These are phyloP conservation scores for Gasteruption jaculator DNA, from an alignment of 2,888 invertebrate genomes.

Conservation along the genomic window DNA sequence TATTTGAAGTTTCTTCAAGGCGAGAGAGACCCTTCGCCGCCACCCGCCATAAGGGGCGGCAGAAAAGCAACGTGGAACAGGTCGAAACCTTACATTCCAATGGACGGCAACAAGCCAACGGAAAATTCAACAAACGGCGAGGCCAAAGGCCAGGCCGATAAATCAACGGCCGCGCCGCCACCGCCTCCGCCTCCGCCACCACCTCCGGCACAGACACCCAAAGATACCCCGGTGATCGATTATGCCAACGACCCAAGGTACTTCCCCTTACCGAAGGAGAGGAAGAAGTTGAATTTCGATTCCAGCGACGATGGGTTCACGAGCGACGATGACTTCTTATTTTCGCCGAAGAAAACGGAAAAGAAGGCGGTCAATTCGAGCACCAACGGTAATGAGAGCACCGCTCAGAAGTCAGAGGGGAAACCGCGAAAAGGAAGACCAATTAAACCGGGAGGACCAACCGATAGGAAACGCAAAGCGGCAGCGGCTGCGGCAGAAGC, in stretches of 20 bases:
- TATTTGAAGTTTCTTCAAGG: conserved; percentile 82
- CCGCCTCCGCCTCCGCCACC: conserved; percentile 46
- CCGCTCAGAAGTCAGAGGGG: conserved; percentile 30
- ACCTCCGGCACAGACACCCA: conserved; percentile 50
- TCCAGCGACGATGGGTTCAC: conserved; percentile 65
- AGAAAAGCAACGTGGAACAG: conserved; percentile 67
- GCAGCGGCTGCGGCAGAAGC: conserved; percentile 44
- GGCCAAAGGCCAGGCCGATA: conserved; percentile 21
- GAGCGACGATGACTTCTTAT: conserved; percentile 54
- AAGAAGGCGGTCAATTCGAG: conserved; percentile 31
- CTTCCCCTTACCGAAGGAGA: conserved; percentile 68
- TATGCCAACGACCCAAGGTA: conserved; percentile 65
- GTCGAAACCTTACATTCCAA: conserved; percentile 43
- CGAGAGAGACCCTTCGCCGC: conserved; percentile 76
- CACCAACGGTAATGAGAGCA: conserved; percentile 16
- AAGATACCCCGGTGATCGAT: conserved; percentile 54
- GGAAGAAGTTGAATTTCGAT: conserved; percentile 65
- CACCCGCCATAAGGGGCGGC: conserved; percentile 65
- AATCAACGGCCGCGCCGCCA: conserved; percentile 26
- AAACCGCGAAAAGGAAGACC: conserved; percentile 49
- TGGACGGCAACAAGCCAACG: conserved; percentile 29
- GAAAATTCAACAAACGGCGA: conserved; percentile 32
- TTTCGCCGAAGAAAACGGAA: conserved; percentile 38
- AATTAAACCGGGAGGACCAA: conserved; percentile 51
- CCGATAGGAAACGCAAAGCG: conserved; percentile 50